Conservation (phyloP, 2,113 vertebrate genomes). For the Eretmochelys imbricata region DNA sequence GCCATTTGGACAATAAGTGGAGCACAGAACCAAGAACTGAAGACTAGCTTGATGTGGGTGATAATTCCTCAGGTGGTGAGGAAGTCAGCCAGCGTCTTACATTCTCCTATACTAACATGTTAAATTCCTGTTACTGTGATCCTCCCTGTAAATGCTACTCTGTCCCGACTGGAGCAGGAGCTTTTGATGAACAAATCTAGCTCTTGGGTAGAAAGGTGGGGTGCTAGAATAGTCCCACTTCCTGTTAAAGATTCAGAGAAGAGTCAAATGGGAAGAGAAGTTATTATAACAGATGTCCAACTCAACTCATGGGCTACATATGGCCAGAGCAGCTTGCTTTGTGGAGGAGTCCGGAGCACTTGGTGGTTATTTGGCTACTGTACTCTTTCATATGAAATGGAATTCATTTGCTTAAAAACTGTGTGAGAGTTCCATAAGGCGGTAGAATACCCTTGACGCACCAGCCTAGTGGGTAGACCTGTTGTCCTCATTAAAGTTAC, state of each 20-base stretch:
- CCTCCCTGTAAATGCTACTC: neutral
- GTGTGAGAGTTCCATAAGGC: neutral
- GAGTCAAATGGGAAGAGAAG: neutral
- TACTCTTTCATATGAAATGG: neutral
- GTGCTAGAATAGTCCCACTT: neutral
- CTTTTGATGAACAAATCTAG: neutral
- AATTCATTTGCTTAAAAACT: neutral
- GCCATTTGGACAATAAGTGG: neutral
- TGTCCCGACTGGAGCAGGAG: neutral
- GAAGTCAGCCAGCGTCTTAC: neutral
- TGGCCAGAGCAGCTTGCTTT: neutral
- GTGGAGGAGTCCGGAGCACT: rapidly evolving
- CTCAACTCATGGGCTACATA: neutral
- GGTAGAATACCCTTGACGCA: neutral
- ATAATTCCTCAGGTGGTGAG: neutral
- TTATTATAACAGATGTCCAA: neutral
- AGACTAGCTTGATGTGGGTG: neutral
- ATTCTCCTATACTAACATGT: neutral
- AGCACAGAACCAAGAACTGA: neutral
- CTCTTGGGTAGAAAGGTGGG: rapidly evolving
- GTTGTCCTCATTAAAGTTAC: neutral
- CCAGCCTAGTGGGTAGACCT: neutral
- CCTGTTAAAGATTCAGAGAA: neutral
- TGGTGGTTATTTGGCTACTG: neutral
- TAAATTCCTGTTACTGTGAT: neutral